A percentile compares a stretch with the other conserved stretches of the same genome.
These are phyloP conservation scores for Micrastur ruficollis DNA, from an alignment of 2,797 vertebrate genomes.

Conservation along the genomic window DNA sequence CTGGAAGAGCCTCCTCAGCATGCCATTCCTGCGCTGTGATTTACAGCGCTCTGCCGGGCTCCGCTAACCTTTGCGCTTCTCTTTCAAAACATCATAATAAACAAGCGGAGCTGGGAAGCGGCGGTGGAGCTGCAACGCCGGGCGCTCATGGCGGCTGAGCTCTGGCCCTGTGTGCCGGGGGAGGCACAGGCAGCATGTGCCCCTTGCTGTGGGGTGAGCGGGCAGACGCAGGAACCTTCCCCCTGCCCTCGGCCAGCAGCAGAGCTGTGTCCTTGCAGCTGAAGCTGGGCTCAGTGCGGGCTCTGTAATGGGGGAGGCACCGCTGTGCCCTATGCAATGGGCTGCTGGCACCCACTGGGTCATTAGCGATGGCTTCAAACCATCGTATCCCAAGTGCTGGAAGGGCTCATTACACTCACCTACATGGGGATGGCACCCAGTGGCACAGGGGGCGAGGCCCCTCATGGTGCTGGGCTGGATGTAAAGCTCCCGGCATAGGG, in stretches of 20 bases:
- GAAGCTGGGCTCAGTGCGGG: rapidly evolving
- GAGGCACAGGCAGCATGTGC: rapidly evolving
- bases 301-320: not conserved
- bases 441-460: rapidly evolving
- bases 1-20: rapidly evolving
- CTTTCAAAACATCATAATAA: not conserved
- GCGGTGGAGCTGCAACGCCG: rapidly evolving
- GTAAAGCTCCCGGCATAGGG: not conserved
- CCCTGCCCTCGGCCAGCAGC: rapidly evolving
- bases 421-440: rapidly evolving
- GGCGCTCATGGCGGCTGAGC: rapidly evolving
- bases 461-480: not conserved
- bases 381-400: rapidly evolving
- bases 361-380: not conserved
- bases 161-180: not conserved
- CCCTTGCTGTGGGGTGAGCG: not conserved
- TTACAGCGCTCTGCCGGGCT: not conserved
- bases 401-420: not conserved
- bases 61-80: not conserved
- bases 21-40: not conserved
- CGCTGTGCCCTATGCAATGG: not conserved
- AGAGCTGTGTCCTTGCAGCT: not conserved
- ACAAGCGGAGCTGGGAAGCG: rapidly evolving
- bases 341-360: not conserved
- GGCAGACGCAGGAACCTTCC: not conserved